Evolutionary conservation across 2,113 vertebrate species (phyloP), one percentile per base, ranked within the genome.

Genomic region (Triplophysa dalaica): DNA sequence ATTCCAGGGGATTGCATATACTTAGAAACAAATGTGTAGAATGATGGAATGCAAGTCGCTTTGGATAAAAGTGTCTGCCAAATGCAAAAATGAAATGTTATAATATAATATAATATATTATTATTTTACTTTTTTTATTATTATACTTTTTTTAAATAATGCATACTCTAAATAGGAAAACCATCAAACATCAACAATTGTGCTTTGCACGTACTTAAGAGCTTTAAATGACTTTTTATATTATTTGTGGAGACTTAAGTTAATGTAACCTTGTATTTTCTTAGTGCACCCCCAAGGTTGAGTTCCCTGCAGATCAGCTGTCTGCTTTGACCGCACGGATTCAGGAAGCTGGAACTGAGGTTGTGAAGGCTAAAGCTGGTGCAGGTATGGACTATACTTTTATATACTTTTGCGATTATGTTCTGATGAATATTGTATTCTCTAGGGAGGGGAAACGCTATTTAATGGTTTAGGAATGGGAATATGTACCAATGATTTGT

Each of bases 331-430:
- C 90, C 0, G 93, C 85, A 17, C 93, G 97, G 74, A 98, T 99
- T 89, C 98, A 99, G 87, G 98, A 99, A 78, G 98, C 98, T 0
- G 97, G 98, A 74, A 99, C 98, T 0, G 98, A 99, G 86, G 98
- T 99, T 73, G 98, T 99, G 48, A 95, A 99, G 86, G 98, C 97
- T 52, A 99, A 98, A 89, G 98, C 97, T 1, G 98, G 97, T 83
- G 94, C 96, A 83, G 95, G 95, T 96, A 52, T 60, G 84, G 86
- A 4, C 26, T 13, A 17, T 11, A 17, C 3, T 12, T 13, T 60
- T 70, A 17, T 19, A 13, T 73, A 8, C 7, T 38, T 7, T 7
- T 38, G 33, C 33, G 33, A 38, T 38, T 38, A 33, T 33, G 33
- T 5, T 38, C 5, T 38, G 33, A 38, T 38, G 33, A 7, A 38